Evolutionary conservation across 2,797 vertebrate species (phyloP), one percentile per base, ranked within the genome.

Genomic region (Pangasius krempfi): DNA sequence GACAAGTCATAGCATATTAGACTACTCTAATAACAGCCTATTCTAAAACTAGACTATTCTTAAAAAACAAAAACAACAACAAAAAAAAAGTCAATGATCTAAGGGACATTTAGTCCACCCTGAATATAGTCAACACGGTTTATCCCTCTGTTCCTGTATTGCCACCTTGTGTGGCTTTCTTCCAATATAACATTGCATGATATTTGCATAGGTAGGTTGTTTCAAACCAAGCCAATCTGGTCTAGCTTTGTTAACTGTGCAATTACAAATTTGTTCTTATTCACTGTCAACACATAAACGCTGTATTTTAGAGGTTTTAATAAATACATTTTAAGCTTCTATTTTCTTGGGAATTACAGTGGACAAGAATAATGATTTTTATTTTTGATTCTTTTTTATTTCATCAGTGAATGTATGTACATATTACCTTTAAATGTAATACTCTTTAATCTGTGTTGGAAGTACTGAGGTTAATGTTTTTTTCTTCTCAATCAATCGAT

Each of bases 11-110:
- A 98, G 96, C 91, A 94, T 96, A 82, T 90, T 80, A 87, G 44
- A 95, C 89, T 97, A 99, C 98, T 98, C 96, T 96, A 97, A 37
- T 70, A 85, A 85, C n/a, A 14, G 30, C 70, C 64, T 37, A 33
- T 54, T 85, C 47, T 14, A 70, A 85, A 52, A 54, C 47, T 84
- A 68, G n/a, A 84, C 83, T n/a, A 80, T 80, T 58, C 54, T 30
- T 16, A n/a, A n/a, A n/a, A 76, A 27, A 47, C 50, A 27, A 20
- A 6, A 27, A 84, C 96, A 97, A 97, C n/a, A 97, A 97, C 4
- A 97, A 94, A 95, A 97, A 92, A 96, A 97, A 96, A 95, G 95
- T 96, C 96, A 96, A 96, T 95, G 96, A 98, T 96, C 97, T 96
- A 97, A 96, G 96, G 97, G 97, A 97, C 95, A 91, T 96, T 95